Evolutionary conservation across 2,797 vertebrate genomes (phyloP), one percentile per base, ranked within the genome.

Genomic region (Pygocentrus nattereri): DNA sequence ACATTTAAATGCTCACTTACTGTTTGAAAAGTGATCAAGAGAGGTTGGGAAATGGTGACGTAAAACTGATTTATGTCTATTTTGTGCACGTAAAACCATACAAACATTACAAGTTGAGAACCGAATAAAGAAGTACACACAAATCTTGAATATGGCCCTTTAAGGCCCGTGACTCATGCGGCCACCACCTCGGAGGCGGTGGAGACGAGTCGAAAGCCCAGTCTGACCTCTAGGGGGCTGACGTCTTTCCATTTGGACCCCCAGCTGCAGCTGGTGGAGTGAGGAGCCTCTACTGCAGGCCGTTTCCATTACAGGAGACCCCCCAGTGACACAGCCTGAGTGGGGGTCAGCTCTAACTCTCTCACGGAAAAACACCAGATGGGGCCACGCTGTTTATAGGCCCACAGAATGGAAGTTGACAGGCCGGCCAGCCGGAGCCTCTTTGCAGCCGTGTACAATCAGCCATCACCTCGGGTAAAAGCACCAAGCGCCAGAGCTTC

Each of bases 391-490:
- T 34, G 30, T 79, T 70, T 74, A 16, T n/a, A 0, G 56, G 47
- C n/a, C 47, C 65, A 62, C 58, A 34, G 31, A 31, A 79, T 52
- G 41, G 38, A 16, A 44, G 18, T 65, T 75, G 83, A 79, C 71
- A 65, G 82, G 23, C 34, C 27, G 12, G 67, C 74, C 76, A 25
- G 76, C 74, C 16, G 25, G 30, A 69, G 78, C 61, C 76, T 85
- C 79, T 86, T 80, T 73, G 47, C 50, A 50, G 76, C 41, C 65
- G 19, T 79, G 76, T 75, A 77, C n/a, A 73, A 68, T 74, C 81
- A 78, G 52, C 78, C 85, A 69, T 71, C 73, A 56, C 61, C 62
- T 74, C 54, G 23, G 52, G 80, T 85, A 54, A 82, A 87, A 81
- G 80, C 72, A 73, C 50, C 41, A 0, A 18, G 16, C 41, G 68